Conservation (phyloP, 2,797 vertebrate genomes). For the Bufotes viridis region DNA sequence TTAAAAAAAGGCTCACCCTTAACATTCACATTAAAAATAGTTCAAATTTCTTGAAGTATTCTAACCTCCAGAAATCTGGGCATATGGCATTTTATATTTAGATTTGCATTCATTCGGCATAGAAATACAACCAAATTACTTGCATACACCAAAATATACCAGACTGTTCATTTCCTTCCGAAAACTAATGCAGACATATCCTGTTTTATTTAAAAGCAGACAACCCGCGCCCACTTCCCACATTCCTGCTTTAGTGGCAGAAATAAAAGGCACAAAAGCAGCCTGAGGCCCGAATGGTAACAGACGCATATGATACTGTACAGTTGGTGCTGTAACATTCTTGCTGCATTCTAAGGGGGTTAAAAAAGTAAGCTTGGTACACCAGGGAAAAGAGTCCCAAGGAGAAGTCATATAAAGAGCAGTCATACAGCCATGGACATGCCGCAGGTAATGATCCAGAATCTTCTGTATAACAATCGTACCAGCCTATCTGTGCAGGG, state of each 20-base stretch:
- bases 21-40: too few relatives aligned
- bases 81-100: neutral
- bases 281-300: neutral
- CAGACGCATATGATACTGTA: neutral
- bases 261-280: neutral
- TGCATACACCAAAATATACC: conserved; percentile 18
- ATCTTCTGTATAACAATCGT: too few relatives aligned
- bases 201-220: conserved; percentile 36
- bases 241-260: neutral
- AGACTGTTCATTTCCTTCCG: conserved; percentile 37
- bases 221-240: conserved; percentile 21
- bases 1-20: neutral
- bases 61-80: too few relatives aligned
- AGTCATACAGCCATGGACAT: too few relatives aligned
- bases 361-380: neutral
- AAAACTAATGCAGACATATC: conserved; percentile 37
- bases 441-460: too few relatives aligned
- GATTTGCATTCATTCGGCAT: neutral
- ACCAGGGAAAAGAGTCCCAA: neutral
- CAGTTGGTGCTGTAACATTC: neutral
- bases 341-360: neutral
- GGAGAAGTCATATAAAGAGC: too few relatives aligned
- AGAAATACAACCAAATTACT: neutral
- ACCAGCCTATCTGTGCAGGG: too few relatives aligned
- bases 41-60: too few relatives aligned